Percentiles rank a stretch among this genome's conserved stretches.
These are phyloP conservation scores for Dolichopus griseipennis DNA, from an alignment of 2,888 invertebrate genomes.

Conservation along the genomic window DNA sequence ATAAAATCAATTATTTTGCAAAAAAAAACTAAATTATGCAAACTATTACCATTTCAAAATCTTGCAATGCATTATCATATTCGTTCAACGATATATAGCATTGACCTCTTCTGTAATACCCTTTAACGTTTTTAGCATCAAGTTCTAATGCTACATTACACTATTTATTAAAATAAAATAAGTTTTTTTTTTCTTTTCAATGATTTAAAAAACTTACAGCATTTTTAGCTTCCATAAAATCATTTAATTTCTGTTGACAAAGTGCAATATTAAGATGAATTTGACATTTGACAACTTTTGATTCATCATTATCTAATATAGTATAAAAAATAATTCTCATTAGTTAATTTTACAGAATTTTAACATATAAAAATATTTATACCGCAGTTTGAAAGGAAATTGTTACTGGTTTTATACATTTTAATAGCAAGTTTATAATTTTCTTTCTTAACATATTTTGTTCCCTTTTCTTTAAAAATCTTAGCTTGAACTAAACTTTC, in stretches of 20 bases:
- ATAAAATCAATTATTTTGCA: neutral
- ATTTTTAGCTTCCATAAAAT: slow-evolving; percentile 58
- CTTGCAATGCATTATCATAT: slow-evolving; percentile 62
- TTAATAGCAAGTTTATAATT: slow-evolving; percentile 72
- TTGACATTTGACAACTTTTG: slow-evolving; percentile 54
- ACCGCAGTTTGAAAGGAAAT: slow-evolving; percentile 29
- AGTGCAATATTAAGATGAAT: slow-evolving; percentile 73
- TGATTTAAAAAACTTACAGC: slow-evolving; percentile 44
- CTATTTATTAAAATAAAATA: slow-evolving; percentile 22
- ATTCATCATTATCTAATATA: slow-evolving; percentile 42
- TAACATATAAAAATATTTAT: neutral
- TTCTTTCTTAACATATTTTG: slow-evolving; percentile 72
- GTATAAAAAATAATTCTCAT: neutral
- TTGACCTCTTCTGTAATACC: slow-evolving; percentile 77
- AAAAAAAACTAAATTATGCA: neutral
- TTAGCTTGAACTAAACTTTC: slow-evolving; percentile 77
- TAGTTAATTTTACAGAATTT: neutral
- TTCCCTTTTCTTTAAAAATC: slow-evolving; percentile 83
- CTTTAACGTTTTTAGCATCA: slow-evolving; percentile 76
- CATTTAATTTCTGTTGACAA: slow-evolving; percentile 64
- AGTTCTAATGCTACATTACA: slow-evolving; percentile 66
- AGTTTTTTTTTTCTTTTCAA: neutral
- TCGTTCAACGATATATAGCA: slow-evolving; percentile 68
- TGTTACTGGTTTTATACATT: slow-evolving; percentile 70
- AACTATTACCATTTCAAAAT: slow-evolving; percentile 54